Percentiles rank a stretch among this genome's conserved stretches.
phyloP scores from a whole-genome alignment of 2,888 invertebrate species.

The Troides aeacus region DNA sequence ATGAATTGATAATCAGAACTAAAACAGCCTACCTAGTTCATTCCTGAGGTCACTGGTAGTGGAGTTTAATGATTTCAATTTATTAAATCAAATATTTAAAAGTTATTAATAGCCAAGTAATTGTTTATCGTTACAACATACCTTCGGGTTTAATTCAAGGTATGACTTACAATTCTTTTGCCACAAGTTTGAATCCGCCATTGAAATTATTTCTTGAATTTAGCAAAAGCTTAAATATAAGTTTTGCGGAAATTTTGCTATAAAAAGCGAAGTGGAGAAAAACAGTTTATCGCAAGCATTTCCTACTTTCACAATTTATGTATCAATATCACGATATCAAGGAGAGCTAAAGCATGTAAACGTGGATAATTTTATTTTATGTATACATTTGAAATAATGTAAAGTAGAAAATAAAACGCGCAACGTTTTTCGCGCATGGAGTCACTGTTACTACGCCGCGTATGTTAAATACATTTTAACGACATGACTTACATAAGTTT shows the following conservation, averaged over 20 bases:
- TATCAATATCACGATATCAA: conserved; percentile 1
- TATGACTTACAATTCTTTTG: background rate
- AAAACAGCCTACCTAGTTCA: too few relatives aligned
- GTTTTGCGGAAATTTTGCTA: too few relatives aligned
- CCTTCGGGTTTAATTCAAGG: background rate
- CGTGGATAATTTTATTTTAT: conserved; percentile 2
- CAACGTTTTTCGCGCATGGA: background rate
- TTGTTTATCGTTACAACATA: background rate
- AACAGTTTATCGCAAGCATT: background rate
- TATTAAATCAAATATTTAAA: too few relatives aligned
- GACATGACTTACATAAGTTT: conserved; percentile 1
- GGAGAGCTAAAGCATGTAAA: background rate
- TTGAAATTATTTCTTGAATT: conserved; percentile 5
- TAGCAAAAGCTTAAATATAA: background rate
- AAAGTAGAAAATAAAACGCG: background rate
- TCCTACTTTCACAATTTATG: conserved; percentile 7
- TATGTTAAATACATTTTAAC: conserved; percentile 20
- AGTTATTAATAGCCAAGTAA: too few relatives aligned
- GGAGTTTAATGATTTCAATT: too few relatives aligned
- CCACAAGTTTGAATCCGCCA: too few relatives aligned
- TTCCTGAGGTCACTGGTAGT: too few relatives aligned
- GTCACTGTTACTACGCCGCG: background rate
- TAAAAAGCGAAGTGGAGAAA: too few relatives aligned
- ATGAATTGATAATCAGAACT: too few relatives aligned
- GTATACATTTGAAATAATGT: conserved; percentile 3